A percentile compares a stretch with the other conserved stretches of the same genome.
phyloP scores from a whole-genome alignment of 2,888 invertebrate species.

The Apamea monoglypha region DNA sequence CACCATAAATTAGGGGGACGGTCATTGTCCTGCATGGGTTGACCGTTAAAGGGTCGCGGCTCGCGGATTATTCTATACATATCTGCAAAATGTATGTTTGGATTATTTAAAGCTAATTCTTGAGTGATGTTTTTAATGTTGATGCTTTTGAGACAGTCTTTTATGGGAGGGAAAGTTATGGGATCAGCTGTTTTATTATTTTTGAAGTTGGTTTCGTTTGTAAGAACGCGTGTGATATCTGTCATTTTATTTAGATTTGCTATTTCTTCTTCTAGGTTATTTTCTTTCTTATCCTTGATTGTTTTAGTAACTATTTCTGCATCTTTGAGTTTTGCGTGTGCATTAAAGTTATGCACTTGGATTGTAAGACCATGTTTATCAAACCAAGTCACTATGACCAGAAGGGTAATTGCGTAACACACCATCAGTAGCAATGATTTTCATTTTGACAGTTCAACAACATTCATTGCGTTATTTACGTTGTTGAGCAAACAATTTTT shows the following conservation, averaged over 20 bases:
- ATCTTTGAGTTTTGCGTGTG: not conserved
- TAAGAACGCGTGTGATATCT: not conserved
- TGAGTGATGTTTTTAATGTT: not conserved
- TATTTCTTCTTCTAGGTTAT: not conserved
- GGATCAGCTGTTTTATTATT: not conserved
- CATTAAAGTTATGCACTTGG: not conserved
- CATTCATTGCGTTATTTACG: not conserved
- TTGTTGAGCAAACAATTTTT: not conserved
- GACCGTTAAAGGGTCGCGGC: constrained; percentile 64
- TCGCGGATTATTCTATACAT: constrained; percentile 38
- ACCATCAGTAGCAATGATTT: rapidly evolving
- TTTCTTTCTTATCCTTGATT: not conserved
- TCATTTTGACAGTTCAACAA: not conserved
- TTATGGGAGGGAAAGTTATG: not conserved
- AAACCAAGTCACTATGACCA: not conserved
- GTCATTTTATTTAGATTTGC: not conserved
- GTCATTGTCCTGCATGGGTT: constrained; percentile 60
- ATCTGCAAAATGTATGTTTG: constrained; percentile 44
- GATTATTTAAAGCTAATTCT: constrained; percentile 32
- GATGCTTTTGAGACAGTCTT: not conserved
- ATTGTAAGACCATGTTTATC: not conserved
- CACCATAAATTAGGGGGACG: constrained; percentile 54
- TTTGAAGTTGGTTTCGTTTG: constrained; percentile 1
- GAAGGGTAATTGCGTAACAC: not conserved
- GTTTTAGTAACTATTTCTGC: too few species aligned